Evolutionary conservation across 2,113 vertebrate genomes (phyloP), one percentile per base, ranked within the genome.

Genomic region (Struthidea cinerea): DNA sequence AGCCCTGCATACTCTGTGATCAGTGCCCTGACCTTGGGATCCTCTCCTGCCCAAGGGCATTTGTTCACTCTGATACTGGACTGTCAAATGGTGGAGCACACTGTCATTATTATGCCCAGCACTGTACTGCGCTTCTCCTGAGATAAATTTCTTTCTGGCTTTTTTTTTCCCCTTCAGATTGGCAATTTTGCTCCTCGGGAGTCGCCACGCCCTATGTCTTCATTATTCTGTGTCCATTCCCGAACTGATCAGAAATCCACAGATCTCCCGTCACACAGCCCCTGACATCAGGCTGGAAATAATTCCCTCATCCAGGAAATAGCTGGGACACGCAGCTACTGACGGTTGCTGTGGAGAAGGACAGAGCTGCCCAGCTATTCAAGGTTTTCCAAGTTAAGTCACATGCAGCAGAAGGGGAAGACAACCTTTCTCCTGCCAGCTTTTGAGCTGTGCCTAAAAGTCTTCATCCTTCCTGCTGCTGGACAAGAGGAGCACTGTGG

Each of bases 291-390:
- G 53, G 35, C 65, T 97, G 82, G 92, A 95, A 94, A 91, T 65
- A 73, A 68, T 75, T 84, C 69, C 53, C 52, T 96, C 78, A 94
- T 87, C 37, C 84, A 93, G 94, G 75, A 95, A 96, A 93, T 83
- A 90, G 87, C 53, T 90, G 37, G 84, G 74, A 91, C 78, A 56
- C 4, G 18, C 67, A 93, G 82, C 90, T 89, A 90, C 87, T 0
- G 2, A 52, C 5, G 2, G 74, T 79, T 97, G 90, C 84, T 91
- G 70, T 87, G 90, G 92, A 90, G 80, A 89, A 84, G 85, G 57
- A 76, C 41, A 73, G 74, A 78, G 73, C 74, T 90, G 78, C 57
- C 70, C 32, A 64, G 74, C 49, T 94, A 95, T 90, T 87, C 70
- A 32, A 87, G 56, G 78, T 90, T 94, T 91, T 94, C 92, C 75